These are phyloP conservation scores for Phoxinus phoxinus DNA, from an alignment of 2,113 vertebrate species.

Conservation along the genomic window DNA sequence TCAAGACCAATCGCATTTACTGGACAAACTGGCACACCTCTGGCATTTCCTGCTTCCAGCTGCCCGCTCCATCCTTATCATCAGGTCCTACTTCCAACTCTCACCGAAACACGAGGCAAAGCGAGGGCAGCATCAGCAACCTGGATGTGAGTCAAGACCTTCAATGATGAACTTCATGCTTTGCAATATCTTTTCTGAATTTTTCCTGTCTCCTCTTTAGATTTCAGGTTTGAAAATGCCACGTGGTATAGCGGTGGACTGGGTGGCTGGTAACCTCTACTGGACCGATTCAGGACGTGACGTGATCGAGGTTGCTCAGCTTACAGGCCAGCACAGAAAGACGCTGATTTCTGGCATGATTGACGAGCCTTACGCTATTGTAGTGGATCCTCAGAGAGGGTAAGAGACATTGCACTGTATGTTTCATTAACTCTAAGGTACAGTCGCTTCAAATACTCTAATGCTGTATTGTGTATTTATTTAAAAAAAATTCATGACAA, in stretches of 20 bases:
- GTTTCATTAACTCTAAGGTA: background rate
- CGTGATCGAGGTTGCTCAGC: slow-evolving; percentile 95
- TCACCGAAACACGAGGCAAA: slow-evolving; percentile 86
- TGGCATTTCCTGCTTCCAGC: slow-evolving; percentile 89
- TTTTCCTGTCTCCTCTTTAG: slow-evolving; percentile 64
- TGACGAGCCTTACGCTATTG: slow-evolving; percentile 94
- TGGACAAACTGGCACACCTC: slow-evolving; percentile 99
- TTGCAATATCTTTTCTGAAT: background rate
- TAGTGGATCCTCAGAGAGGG: slow-evolving; percentile 92
- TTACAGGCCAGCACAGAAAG: slow-evolving; percentile 93
- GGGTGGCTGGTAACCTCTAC: slow-evolving; percentile 96
- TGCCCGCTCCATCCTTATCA: slow-evolving; percentile 73
- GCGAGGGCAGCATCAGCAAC: slow-evolving; percentile 84
- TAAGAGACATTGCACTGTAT: slow-evolving; percentile 54
- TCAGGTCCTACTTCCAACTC: slow-evolving; percentile 76
- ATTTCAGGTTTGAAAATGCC: slow-evolving; percentile 96
- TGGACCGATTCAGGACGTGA: slow-evolving; percentile 97
- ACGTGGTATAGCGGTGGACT: slow-evolving; percentile 92
- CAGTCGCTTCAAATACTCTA: background rate
- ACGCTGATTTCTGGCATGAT: slow-evolving; percentile 98
- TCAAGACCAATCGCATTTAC: slow-evolving; percentile 93
- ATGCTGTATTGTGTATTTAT: background rate
- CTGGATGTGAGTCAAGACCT: slow-evolving; percentile 79
- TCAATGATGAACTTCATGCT: background rate
- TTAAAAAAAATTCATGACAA: background rate